A percentile compares a stretch with the other conserved stretches of the same genome.
phyloP scores from a whole-genome alignment of 2,797 vertebrate species.

The Coregonus ussuriensis region DNA sequence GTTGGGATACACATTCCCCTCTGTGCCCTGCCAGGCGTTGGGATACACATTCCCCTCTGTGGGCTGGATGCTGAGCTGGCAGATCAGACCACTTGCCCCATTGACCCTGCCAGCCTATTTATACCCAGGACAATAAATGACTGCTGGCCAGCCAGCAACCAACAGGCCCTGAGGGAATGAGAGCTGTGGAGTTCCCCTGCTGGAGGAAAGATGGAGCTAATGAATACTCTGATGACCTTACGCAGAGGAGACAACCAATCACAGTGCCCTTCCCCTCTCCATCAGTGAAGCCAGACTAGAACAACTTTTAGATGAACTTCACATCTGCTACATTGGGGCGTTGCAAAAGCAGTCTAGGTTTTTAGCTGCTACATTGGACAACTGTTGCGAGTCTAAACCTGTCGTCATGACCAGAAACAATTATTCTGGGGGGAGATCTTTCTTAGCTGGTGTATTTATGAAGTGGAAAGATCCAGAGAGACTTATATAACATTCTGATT shows the following conservation, averaged over 20 bases:
- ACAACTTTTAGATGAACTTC: background rate
- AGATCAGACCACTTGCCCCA: slow-evolving; percentile 62
- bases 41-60: too few relatives aligned
- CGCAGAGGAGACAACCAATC: slow-evolving; percentile 33
- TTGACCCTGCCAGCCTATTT: slow-evolving; percentile 64
- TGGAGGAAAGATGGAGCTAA: slow-evolving; percentile 19
- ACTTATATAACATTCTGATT: background rate
- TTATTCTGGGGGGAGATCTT: background rate
- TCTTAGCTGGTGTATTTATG: background rate
- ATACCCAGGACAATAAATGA: slow-evolving; percentile 69
- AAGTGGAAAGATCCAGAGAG: background rate
- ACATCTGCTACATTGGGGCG: too few relatives aligned
- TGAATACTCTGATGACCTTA: slow-evolving; percentile 24
- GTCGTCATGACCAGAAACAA: background rate
- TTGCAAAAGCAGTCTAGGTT: too few relatives aligned
- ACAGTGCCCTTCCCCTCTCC: slow-evolving; percentile 15
- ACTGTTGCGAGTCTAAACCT: background rate
- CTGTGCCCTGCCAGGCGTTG: background rate
- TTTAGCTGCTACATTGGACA: too few relatives aligned
- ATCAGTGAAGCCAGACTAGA: slow-evolving; percentile 6
- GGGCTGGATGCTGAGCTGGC: slow-evolving; percentile 43
- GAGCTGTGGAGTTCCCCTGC: slow-evolving; percentile 34
- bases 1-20: slow-evolving; percentile 41
- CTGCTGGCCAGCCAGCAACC: slow-evolving; percentile 31
- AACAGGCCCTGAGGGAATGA: slow-evolving; percentile 38